Percentiles rank a stretch among this genome's conserved stretches.
These are phyloP conservation scores for Notarius lentiginosus DNA, from an alignment of 2,113 vertebrate species.

Conservation along the genomic window DNA sequence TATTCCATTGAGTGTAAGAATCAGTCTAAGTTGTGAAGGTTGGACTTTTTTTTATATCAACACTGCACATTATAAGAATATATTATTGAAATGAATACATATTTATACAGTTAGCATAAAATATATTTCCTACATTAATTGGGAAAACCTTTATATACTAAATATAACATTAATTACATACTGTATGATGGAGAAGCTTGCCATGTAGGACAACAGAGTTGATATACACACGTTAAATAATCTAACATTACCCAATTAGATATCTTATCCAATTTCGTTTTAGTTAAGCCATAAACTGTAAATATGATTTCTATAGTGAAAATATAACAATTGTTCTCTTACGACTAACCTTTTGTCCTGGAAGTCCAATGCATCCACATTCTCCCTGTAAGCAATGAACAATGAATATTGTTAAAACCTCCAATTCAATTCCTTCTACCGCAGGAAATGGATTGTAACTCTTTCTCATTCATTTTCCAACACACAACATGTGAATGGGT, in stretches of 20 bases:
- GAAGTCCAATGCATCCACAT: constrained; percentile 54
- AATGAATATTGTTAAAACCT: background rate
- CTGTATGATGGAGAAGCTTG: no score
- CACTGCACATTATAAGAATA: background rate
- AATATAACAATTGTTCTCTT: background rate
- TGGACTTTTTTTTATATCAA: background rate
- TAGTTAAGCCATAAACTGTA: background rate
- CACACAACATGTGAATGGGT: no score
- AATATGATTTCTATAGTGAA: background rate
- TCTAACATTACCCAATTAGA: background rate
- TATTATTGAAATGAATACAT: background rate
- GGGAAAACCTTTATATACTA: background rate
- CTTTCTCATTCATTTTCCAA: background rate
- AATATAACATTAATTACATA: background rate
- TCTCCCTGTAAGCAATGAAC: constrained; percentile 54
- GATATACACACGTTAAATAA: background rate
- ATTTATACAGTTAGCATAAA: background rate
- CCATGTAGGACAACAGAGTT: background rate
- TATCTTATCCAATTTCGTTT: background rate
- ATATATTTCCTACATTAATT: background rate
- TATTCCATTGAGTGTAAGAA: no score
- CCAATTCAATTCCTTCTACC: background rate
- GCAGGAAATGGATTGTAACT: background rate
- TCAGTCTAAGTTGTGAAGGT: no score
- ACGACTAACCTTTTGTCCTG: constrained; percentile 70